Conservation (phyloP, 2,888 invertebrate species). For the Epicampocera succincta region DNA sequence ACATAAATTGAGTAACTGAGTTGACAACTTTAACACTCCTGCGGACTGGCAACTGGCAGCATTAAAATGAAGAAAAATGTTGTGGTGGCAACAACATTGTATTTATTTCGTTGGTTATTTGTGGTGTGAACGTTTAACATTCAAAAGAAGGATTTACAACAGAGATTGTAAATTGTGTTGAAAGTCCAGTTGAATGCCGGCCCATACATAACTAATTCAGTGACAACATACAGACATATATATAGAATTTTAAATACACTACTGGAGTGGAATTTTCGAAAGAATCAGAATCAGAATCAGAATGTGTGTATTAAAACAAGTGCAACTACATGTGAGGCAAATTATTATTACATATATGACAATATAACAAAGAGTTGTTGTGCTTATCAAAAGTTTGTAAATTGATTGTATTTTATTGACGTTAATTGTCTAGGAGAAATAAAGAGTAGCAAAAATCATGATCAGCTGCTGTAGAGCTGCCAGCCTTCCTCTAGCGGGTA, state of each 20-base stretch:
- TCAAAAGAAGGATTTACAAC: constrained; percentile 32
- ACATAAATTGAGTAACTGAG: constrained; percentile 66
- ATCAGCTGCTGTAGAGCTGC: too few relatives aligned
- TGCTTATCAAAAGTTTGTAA: too few relatives aligned
- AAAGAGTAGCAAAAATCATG: too few relatives aligned
- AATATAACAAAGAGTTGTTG: too few relatives aligned
- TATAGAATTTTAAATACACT: not conserved
- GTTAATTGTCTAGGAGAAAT: too few relatives aligned
- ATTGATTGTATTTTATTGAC: too few relatives aligned
- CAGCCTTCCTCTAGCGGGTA: too few relatives aligned
- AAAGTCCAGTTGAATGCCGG: constrained; percentile 4
- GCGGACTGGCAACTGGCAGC: not conserved
- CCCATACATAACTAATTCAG: not conserved
- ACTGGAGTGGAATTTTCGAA: not conserved
- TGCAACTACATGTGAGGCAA: too few relatives aligned
- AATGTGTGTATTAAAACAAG: too few relatives aligned
- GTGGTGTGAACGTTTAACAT: constrained; percentile 22
- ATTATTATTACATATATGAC: too few relatives aligned
- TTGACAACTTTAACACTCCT: constrained; percentile 65
- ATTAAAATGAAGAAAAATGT: constrained; percentile 42
- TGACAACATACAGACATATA: not conserved
- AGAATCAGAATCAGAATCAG: too few relatives aligned
- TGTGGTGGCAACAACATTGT: constrained; percentile 43
- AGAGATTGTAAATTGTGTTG: constrained; percentile 5
- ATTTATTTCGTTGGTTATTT: constrained; percentile 17